Conservation (phyloP, 2,113 vertebrate species). For the Pholis gunnellus region DNA sequence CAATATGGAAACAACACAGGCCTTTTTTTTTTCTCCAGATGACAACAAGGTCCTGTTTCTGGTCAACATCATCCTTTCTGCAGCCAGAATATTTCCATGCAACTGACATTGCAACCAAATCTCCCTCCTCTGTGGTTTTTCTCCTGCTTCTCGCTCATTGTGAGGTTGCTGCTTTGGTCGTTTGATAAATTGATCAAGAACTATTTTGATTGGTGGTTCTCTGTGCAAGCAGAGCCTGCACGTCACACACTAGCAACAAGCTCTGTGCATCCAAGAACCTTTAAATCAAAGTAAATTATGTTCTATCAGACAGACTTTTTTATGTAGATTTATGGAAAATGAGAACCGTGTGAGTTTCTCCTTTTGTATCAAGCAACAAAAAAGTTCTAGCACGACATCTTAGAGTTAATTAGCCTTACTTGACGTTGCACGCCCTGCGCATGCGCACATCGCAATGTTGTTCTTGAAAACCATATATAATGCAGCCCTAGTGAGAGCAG, state of each 20-base stretch:
- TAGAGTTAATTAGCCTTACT: not conserved
- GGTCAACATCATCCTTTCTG: not conserved
- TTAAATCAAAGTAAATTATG: not conserved
- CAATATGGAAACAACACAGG: not conserved
- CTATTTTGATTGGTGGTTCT: not conserved
- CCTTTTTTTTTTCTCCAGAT: not conserved
- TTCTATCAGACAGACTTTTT: not conserved
- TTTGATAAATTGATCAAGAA: not conserved
- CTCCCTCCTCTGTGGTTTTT: not conserved
- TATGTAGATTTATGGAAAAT: not conserved
- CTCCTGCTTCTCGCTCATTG: not conserved
- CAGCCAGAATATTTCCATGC: not conserved
- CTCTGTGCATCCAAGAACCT: not conserved
- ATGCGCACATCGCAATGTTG: not conserved
- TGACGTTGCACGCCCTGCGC: not conserved
- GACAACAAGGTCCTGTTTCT: not conserved
- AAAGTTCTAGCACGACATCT: not conserved
- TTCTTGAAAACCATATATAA: not conserved
- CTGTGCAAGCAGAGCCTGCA: not conserved
- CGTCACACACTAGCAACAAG: not conserved
- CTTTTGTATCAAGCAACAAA: not conserved
- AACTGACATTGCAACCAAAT: not conserved
- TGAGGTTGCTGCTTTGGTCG: not conserved
- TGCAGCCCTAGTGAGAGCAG: not conserved
- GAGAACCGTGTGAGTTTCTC: not conserved